Base-by-base conservation (phyloP, 2,888 invertebrate genomes). In the Macrostomum cliftonense region DNA sequence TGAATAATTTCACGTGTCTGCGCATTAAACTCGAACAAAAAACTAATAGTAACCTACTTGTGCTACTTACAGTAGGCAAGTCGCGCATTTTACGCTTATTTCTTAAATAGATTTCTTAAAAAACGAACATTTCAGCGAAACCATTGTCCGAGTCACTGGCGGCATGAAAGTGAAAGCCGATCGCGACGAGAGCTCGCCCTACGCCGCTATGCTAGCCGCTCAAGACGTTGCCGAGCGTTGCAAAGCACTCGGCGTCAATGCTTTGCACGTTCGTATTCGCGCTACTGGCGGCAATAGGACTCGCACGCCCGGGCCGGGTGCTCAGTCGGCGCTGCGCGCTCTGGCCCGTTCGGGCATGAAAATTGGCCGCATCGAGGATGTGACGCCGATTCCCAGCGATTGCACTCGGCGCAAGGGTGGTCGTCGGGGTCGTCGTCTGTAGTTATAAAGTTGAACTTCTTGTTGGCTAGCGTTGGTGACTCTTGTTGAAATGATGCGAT, bases 191-290 rank as follows among this genome's bases (percentile, higher is more conserved):
- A 89, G 97, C 56, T 95, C 95, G 43, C 97, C 97, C 44, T 99
- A 97, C 70, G 97, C 97, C 64, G 97, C 97, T 79, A 99, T 97
- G 97, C 88, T 97, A 75, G 97, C 97, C 61, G 95, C 95, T 58
- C 95, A 97, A 78, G 97, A 99, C 77, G 97, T 97, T 52, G 91
- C 97, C 61, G 97, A 97, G 68, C 89, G 88, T 67, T 97, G 95
- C 76, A 95, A 93, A 74, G 77, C 80, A 39, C 77, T 97, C 47
- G 95, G 95, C 48, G 95, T 97, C 68, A 95, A 87, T 53, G 95
- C 97, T 12, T 77, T 97, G 44, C 95, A 99, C 76, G 91, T 97
- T 63, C 95, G 95, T 73, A 77, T 97, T 58, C 79, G 97, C 66
- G 97, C 95, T 37, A 97, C 95, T 52, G 97, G 97, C 62, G 97